These are phyloP conservation scores for Drosophila gaucha DNA, from an alignment of 2,888 invertebrate genomes.

Conservation along the genomic window DNA sequence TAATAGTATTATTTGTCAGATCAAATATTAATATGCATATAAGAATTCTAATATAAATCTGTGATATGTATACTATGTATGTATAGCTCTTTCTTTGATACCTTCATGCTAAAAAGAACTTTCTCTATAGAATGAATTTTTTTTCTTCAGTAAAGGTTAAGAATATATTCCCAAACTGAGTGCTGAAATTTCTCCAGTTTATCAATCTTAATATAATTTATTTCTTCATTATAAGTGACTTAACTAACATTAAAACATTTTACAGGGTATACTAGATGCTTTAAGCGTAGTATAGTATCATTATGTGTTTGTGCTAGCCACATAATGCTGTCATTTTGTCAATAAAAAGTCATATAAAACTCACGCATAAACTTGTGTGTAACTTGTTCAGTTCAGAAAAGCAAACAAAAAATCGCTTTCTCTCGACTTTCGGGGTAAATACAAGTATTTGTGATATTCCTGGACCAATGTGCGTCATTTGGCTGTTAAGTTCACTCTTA, in stretches of 20 bases:
- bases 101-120: too few species aligned
- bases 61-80: too few species aligned
- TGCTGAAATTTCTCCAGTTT: too few species aligned
- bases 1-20: too few species aligned
- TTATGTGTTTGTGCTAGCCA: constrained; percentile 39
- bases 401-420: constrained; percentile 50
- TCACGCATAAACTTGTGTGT: constrained; percentile 48
- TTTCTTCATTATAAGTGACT: too few species aligned
- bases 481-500: constrained; percentile 49
- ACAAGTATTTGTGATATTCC: constrained; percentile 35
- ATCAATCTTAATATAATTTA: too few species aligned
- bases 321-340: constrained; percentile 58
- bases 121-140: too few species aligned
- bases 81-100: too few species aligned
- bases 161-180: too few species aligned
- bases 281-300: constrained; percentile 41
- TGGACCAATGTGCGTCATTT: constrained; percentile 58
- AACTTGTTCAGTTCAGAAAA: constrained; percentile 44
- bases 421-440: constrained; percentile 30
- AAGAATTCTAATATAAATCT: too few species aligned
- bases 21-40: too few species aligned
- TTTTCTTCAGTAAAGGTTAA: too few species aligned
- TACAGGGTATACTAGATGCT: constrained; percentile 7
- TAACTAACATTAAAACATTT: neutral
- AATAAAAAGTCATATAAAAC: constrained; percentile 61